phyloP scores from a whole-genome alignment of 2,113 vertebrate genomes.

The Pterocles orientalis region DNA sequence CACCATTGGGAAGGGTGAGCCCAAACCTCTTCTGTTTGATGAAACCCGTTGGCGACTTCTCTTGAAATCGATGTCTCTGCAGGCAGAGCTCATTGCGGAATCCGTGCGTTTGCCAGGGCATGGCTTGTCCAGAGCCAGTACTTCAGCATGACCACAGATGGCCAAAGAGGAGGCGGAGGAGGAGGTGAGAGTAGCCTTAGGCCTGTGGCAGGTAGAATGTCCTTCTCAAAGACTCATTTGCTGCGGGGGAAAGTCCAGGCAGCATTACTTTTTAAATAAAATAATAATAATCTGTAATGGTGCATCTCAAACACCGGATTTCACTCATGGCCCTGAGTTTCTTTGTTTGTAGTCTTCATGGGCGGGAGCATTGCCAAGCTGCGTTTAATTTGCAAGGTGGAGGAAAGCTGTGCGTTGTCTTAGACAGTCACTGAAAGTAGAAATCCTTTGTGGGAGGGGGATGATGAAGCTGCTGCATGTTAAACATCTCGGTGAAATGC shows the following conservation, averaged over 20 bases:
- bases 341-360: neutral
- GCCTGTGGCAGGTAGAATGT: fast-evolving
- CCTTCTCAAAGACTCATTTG: fast-evolving
- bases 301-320: neutral
- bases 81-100: neutral
- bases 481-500: fast-evolving
- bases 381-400: neutral
- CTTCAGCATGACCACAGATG: fast-evolving
- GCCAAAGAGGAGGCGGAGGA: neutral
- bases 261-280: neutral
- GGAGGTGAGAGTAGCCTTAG: neutral
- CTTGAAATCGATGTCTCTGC: neutral
- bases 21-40: neutral
- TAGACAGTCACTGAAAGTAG: fast-evolving
- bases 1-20: neutral
- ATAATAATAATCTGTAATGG: neutral
- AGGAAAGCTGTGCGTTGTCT: neutral
- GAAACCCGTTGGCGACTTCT: neutral
- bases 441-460: fast-evolving
- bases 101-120: fast-evolving
- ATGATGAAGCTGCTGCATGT: fast-evolving
- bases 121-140: fast-evolving
- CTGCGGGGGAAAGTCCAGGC: neutral
- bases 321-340: neutral
- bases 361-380: neutral